Percentiles rank a stretch among this genome's conserved stretches.
Evolutionary conservation across 2,888 invertebrate genomes (phyloP).

Genomic region (Pycnomerus fuliginosus): DNA sequence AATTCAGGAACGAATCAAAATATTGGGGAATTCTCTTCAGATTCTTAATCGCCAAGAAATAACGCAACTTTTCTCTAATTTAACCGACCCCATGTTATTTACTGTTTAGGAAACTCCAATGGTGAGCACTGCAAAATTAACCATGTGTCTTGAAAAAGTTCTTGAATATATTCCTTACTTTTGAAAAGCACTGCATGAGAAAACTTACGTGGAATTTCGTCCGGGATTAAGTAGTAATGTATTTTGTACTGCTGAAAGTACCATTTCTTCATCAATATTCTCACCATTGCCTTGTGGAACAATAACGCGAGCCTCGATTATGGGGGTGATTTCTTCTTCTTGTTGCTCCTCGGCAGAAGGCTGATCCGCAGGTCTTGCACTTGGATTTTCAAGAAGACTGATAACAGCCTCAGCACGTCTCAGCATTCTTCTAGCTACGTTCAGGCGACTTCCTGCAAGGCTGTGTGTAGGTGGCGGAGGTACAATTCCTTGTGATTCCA

Average conservation of each 20-base stretch:
- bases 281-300: constrained; percentile 43
- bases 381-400: constrained; percentile 52
- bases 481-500: constrained; percentile 52
- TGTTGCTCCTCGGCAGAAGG: constrained; percentile 43
- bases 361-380: constrained; percentile 36
- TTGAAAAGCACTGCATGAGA: no score
- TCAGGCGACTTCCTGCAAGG: constrained; percentile 56
- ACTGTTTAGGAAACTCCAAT: no score
- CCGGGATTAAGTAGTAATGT: constrained; percentile 36
- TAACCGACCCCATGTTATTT: no score
- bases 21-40: no score
- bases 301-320: constrained; percentile 51
- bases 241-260: constrained; percentile 45
- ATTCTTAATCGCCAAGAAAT: no score
- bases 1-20: no score
- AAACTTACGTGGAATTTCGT: constrained; percentile 31
- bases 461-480: constrained; percentile 56
- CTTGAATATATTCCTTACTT: no score
- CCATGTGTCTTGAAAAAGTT: no score
- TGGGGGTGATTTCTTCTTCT: constrained; percentile 51
- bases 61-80: no score
- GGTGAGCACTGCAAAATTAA: no score
- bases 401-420: constrained; percentile 54
- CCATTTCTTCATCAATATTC: constrained; percentile 43
- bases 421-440: constrained; percentile 55